phyloP scores from a whole-genome alignment of 1,140 invertebrate genomes.

The Spodoptera litura region DNA sequence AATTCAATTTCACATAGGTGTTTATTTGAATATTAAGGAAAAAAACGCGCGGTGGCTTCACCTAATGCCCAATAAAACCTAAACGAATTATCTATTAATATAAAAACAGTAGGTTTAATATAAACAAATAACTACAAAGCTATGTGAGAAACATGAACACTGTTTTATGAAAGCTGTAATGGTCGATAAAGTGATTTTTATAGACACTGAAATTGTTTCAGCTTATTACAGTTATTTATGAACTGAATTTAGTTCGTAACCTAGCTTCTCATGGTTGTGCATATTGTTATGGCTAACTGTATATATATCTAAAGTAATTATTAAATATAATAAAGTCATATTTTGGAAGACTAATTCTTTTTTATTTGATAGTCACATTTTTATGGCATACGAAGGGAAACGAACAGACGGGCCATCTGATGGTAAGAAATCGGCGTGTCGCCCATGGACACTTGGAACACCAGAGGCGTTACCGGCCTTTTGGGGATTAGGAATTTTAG shows the following conservation, averaged over 20 bases:
- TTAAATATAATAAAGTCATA: too few relatives aligned
- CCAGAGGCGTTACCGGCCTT: too few relatives aligned
- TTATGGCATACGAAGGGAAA: too few relatives aligned
- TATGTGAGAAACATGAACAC: constrained; percentile 32
- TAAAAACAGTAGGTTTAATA: constrained; percentile 40
- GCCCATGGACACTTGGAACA: too few relatives aligned
- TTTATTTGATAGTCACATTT: too few relatives aligned
- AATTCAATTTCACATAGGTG: too few relatives aligned
- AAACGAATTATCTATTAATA: constrained; percentile 28
- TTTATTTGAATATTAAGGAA: constrained; percentile 8
- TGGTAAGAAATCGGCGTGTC: too few relatives aligned
- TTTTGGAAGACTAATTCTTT: too few relatives aligned
- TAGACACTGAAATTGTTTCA: constrained; percentile 29
- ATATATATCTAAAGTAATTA: too few relatives aligned
- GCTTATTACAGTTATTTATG: constrained; percentile 22
- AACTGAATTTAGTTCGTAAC: neutral
- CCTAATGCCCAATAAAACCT: constrained; percentile 43
- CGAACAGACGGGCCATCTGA: too few relatives aligned
- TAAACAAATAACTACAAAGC: constrained; percentile 24
- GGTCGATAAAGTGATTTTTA: constrained; percentile 10
- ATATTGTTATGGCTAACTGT: too few relatives aligned
- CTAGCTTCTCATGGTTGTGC: neutral
- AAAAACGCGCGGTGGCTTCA: constrained; percentile 16
- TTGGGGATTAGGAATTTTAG: too few relatives aligned
- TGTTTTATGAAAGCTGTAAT: constrained; percentile 16